Conservation (phyloP, 2,113 vertebrate genomes). For the Cochlearius cochlearius region DNA sequence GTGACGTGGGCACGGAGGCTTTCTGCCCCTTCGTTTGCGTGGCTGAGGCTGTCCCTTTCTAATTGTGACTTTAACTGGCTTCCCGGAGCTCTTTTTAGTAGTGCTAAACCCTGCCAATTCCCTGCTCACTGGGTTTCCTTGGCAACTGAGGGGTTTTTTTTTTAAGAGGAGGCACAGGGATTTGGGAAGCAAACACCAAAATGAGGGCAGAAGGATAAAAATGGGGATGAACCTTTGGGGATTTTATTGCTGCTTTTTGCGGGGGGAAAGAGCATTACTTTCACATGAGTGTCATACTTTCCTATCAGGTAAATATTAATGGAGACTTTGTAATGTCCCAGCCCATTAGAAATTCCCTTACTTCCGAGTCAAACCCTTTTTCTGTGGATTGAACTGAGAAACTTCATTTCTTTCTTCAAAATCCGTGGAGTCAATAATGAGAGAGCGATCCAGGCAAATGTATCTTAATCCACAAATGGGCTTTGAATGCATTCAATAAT, state of each 20-base stretch:
- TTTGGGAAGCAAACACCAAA: background rate
- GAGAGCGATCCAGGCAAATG: fast-evolving
- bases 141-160: background rate
- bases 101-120: background rate
- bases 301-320: background rate
- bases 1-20: background rate
- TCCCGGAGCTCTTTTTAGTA: background rate
- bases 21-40: fast-evolving
- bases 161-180: background rate
- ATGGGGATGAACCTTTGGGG: background rate
- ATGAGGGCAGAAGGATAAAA: constrained; percentile 39
- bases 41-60: background rate
- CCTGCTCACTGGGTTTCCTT: background rate
- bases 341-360: constrained; percentile 35
- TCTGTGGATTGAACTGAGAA: background rate
- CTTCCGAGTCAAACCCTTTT: background rate
- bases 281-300: background rate
- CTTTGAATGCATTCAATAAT: fast-evolving
- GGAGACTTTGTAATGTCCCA: background rate
- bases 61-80: background rate
- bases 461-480: background rate
- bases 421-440: background rate
- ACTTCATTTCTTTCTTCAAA: background rate
- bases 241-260: background rate
- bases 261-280: background rate